phyloP scores from a whole-genome alignment of 53 echinoderm and acorn worm genomes.

The Astropecten irregularis region DNA sequence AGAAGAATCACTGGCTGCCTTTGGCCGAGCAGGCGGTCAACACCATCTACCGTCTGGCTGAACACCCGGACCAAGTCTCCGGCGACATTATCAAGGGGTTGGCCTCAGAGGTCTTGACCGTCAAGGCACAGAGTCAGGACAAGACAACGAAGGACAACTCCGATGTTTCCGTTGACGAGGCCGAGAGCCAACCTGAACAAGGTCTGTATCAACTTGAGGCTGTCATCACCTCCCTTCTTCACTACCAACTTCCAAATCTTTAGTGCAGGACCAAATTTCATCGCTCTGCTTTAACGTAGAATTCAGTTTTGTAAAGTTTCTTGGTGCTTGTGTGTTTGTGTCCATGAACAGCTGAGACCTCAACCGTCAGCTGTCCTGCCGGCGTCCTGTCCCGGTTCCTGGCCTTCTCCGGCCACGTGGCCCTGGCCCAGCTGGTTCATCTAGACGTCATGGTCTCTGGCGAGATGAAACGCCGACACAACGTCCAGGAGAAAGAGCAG shows the following conservation, averaged over 20 bases:
- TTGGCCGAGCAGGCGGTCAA: constrained; percentile 81
- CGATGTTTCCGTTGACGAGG: too few species aligned
- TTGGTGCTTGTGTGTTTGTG: too few species aligned
- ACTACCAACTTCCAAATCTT: not conserved
- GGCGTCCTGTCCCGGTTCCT: constrained; percentile 85
- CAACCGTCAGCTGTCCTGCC: constrained; percentile 60
- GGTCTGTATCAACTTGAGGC: too few species aligned
- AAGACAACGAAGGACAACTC: not conserved
- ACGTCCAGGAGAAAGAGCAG: constrained; percentile 82
- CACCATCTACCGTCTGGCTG: constrained; percentile 83
- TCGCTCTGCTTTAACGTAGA: not conserved
- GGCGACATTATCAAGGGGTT: constrained; percentile 78
- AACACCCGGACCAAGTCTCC: constrained; percentile 82
- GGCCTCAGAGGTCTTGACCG: constrained; percentile 61
- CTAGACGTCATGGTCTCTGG: constrained; percentile 86
- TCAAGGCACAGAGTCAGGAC: constrained; percentile 15
- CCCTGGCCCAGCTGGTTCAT: constrained; percentile 86
- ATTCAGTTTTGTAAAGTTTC: too few species aligned
- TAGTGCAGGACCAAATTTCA: not conserved
- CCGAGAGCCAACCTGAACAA: constrained; percentile 16
- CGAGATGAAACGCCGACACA: constrained; percentile 91
- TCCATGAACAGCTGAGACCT: not conserved
- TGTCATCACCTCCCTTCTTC: not conserved
- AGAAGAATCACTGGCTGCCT: constrained; percentile 82
- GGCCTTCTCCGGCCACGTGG: constrained; percentile 87